Conservation (phyloP, 2,888 invertebrate genomes). For the Pristionchus arcanus region DNA sequence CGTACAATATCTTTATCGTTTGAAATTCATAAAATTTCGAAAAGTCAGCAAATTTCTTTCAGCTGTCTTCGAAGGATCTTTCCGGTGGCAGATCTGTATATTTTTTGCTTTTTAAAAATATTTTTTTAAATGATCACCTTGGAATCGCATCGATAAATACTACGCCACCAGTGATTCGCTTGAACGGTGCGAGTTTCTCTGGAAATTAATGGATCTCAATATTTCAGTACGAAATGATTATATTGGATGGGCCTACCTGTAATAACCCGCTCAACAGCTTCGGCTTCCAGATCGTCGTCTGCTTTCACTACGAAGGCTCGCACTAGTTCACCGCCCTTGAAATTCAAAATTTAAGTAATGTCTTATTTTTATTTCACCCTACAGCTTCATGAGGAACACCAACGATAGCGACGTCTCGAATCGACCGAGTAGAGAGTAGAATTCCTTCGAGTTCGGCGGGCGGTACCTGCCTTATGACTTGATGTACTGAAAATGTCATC, state of each 20-base stretch:
- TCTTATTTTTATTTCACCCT: neutral
- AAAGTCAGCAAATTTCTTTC: neutral
- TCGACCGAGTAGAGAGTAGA: neutral
- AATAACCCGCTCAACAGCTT: neutral
- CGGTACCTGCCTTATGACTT: neutral
- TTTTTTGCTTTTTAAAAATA: neutral
- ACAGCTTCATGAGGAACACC: conserved; percentile 1
- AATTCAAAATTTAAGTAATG: neutral
- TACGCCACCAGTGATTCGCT: conserved; percentile 15
- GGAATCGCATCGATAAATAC: conserved; percentile 3
- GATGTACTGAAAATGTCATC: neutral
- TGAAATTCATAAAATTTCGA: no score
- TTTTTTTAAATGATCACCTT: neutral
- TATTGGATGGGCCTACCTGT: neutral
- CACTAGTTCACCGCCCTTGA: neutral
- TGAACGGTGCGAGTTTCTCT: neutral
- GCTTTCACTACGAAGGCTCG: conserved; percentile 8
- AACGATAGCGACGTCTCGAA: neutral
- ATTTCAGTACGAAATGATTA: neutral
- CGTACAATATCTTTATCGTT: no score
- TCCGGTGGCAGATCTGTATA: neutral
- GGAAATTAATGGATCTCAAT: neutral
- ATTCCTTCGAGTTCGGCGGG: conserved; percentile 19
- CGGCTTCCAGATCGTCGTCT: neutral
- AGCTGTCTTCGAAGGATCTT: neutral